Conservation (phyloP, 2,113 vertebrate genomes). For the Periophthalmodon schlosseri region DNA sequence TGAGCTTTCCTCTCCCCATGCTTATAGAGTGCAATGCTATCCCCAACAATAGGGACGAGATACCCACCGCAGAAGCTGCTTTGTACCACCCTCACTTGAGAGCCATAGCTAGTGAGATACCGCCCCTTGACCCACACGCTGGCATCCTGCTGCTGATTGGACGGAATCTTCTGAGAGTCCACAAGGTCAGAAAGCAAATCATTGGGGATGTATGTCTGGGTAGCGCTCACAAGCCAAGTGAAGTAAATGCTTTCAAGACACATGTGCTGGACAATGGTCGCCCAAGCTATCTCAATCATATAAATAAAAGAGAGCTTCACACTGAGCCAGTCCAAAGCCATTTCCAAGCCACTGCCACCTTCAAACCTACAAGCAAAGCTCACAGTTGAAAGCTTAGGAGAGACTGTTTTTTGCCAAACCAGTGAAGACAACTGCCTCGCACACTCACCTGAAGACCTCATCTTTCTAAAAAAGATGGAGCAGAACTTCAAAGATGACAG, state of each 20-base stretch:
- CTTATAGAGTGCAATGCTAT: slow-evolving; percentile 18
- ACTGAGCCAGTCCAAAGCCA: no score
- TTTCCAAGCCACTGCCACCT: no score
- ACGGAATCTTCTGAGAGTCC: slow-evolving; percentile 12
- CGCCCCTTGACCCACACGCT: neutral
- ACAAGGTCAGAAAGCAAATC: slow-evolving; percentile 24
- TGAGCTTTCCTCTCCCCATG: neutral
- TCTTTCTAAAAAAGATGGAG: neutral
- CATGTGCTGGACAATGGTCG: no score
- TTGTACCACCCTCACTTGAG: slow-evolving; percentile 1
- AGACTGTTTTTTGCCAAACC: neutral
- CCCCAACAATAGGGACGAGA: slow-evolving; percentile 6
- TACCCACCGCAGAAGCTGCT: slow-evolving; percentile 9
- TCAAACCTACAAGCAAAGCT: no score
- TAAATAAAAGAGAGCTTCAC: neutral
- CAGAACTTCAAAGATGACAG: no score
- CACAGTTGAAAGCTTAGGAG: no score
- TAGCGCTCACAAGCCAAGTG: no score
- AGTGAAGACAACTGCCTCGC: neutral
- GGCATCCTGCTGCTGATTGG: slow-evolving; percentile 19
- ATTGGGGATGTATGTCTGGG: no score
- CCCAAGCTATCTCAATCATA: no score
- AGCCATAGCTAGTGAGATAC: slow-evolving; percentile 12
- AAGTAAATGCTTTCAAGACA: no score
- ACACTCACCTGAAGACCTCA: neutral